Conservation (phyloP, 2,113 vertebrate species). For the Pelvicachromis taeniatus region DNA sequence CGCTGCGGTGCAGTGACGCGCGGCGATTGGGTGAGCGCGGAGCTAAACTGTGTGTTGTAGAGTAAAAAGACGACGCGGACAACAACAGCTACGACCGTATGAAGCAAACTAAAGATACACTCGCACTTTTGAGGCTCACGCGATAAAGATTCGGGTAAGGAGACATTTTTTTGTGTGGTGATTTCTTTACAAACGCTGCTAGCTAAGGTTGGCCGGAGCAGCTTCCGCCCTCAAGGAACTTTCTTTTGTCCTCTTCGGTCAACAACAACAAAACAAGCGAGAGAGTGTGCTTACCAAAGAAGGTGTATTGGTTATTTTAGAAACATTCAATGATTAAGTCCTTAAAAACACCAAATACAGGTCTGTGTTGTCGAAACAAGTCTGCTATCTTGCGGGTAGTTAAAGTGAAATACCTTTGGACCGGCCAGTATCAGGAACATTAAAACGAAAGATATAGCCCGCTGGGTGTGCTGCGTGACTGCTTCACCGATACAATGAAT, state of each 20-base stretch:
- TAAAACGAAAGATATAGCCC: not conserved
- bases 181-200: not conserved
- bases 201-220: not conserved
- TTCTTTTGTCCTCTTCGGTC: slow-evolving; percentile 70
- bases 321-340: not conserved
- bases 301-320: not conserved
- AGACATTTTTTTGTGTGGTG: accelerated
- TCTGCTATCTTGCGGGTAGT: not conserved
- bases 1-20: slow-evolving; percentile 21
- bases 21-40: slow-evolving; percentile 55
- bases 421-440: not conserved
- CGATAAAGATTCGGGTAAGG: slow-evolving; percentile 50
- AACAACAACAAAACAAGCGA: slow-evolving; percentile 53
- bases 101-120: slow-evolving; percentile 3
- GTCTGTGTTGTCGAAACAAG: not conserved
- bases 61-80: slow-evolving; percentile 14
- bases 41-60: slow-evolving; percentile 28
- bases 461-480: slow-evolving; percentile 33
- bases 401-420: slow-evolving; percentile 43
- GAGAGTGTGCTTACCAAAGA: not conserved
- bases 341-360: not conserved
- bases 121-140: not conserved
- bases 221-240: slow-evolving; percentile 64
- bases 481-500: not conserved
- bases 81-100: slow-evolving; percentile 25